A percentile compares a stretch with the other conserved stretches of the same genome.
These are phyloP conservation scores for Meloidogyne exigua DNA, from an alignment of 1,140 invertebrate species.

Conservation along the genomic window DNA sequence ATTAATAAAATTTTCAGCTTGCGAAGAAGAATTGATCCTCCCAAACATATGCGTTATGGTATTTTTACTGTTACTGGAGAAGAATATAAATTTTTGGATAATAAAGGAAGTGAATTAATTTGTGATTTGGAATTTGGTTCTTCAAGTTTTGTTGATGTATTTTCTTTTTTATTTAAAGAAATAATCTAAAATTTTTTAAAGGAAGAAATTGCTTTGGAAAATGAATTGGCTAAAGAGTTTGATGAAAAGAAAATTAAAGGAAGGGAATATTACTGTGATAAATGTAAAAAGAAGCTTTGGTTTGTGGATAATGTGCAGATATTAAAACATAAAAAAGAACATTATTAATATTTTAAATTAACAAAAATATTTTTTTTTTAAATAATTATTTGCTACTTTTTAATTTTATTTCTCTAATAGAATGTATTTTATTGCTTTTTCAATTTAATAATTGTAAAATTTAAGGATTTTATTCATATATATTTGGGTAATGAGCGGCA, in stretches of 20 bases:
- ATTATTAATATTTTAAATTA: too few relatives aligned
- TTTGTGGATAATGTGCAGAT: conserved; percentile 46
- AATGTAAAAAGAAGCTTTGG: conserved; percentile 34
- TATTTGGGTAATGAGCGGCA: too few relatives aligned
- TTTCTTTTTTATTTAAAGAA: background rate
- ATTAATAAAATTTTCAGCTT: conserved; percentile 29
- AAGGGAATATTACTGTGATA: conserved; percentile 36
- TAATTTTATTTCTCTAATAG: too few relatives aligned
- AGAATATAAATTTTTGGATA: conserved; percentile 15
- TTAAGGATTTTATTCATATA: too few relatives aligned
- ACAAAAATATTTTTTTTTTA: too few relatives aligned
- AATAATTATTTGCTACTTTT: too few relatives aligned
- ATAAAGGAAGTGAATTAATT: background rate
- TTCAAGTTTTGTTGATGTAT: conserved; percentile 1
- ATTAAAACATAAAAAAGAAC: conserved; percentile 40
- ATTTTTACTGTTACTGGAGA: conserved; percentile 34
- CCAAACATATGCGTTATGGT: conserved; percentile 36
- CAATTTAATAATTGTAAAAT: too few relatives aligned
- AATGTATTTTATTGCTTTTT: too few relatives aligned
- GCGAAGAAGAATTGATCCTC: conserved; percentile 37
- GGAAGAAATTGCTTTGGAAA: conserved; percentile 30
- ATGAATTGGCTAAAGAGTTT: conserved; percentile 27
- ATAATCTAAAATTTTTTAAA: conserved; percentile 19
- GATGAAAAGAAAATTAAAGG: conserved; percentile 34
- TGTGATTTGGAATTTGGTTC: conserved; percentile 1